A percentile compares a stretch with the other conserved stretches of the same genome.
Evolutionary conservation across 2,113 vertebrate genomes (phyloP).

Genomic region (Columbina picui): DNA sequence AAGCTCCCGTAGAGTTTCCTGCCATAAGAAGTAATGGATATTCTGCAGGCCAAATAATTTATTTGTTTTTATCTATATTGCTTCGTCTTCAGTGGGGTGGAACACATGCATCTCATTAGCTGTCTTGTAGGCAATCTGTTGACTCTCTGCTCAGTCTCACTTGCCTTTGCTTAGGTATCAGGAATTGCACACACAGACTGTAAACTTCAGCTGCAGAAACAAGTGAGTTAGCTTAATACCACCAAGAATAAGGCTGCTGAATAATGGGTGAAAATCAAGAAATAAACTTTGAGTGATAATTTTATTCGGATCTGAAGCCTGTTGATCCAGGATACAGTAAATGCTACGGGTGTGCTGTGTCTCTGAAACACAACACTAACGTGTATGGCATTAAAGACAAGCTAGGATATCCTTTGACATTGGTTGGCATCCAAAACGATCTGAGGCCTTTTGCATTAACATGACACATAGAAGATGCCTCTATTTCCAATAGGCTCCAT

Average conservation of each 20-base stretch:
- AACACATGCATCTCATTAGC: neutral
- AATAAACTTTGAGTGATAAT: neutral
- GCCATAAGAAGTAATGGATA: neutral
- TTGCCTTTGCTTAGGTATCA: neutral
- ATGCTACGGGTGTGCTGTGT: rapidly evolving
- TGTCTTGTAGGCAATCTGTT: neutral
- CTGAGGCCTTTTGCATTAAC: neutral
- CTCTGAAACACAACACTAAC: neutral
- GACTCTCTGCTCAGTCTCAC: neutral
- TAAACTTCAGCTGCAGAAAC: neutral
- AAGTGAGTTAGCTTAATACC: neutral
- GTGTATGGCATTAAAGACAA: neutral
- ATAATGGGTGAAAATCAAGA: neutral
- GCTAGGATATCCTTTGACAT: neutral
- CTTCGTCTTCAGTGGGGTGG: neutral
- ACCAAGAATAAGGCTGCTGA: neutral
- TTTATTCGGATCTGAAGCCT: neutral
- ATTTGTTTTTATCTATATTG: neutral
- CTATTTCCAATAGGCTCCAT: neutral
- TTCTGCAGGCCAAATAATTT: neutral
- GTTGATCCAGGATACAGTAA: neutral
- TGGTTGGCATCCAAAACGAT: neutral
- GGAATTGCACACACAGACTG: neutral
- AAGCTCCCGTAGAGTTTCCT: neutral
- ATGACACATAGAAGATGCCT: neutral